A percentile compares a stretch with the other conserved stretches of the same genome.
These are phyloP conservation scores for Oligia strigilis DNA, from an alignment of 2,888 invertebrate species.

Conservation along the genomic window DNA sequence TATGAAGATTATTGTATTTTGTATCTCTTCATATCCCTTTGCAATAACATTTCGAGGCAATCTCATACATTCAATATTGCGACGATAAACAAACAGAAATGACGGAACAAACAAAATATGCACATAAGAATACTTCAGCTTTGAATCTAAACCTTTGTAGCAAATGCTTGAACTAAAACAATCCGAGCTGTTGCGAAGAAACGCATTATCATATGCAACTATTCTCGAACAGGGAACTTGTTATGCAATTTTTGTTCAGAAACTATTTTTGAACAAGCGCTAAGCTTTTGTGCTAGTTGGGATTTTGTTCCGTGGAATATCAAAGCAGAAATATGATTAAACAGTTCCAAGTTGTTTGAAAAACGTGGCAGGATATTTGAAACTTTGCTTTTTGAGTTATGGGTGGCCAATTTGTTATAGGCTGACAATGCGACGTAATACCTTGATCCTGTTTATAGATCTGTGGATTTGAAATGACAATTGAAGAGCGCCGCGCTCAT, in stretches of 20 bases:
- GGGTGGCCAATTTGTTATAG: conserved; percentile 24
- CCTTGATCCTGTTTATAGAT: conserved; percentile 49
- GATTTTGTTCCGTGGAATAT: conserved; percentile 61
- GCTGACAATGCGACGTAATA: conserved; percentile 29
- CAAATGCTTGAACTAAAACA: conserved; percentile 63
- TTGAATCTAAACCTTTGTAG: conserved; percentile 58
- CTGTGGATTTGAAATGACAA: conserved; percentile 53
- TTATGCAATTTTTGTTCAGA: conserved; percentile 68
- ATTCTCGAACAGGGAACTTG: conserved; percentile 61
- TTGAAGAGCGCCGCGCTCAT: conserved; percentile 42
- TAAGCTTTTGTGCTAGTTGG: conserved; percentile 62
- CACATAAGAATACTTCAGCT: conserved; percentile 49
- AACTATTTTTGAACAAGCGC: conserved; percentile 66
- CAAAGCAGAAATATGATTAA: conserved; percentile 62
- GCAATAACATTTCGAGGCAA: conserved; percentile 5
- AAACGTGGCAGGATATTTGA: conserved; percentile 33
- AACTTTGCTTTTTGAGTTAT: conserved; percentile 47
- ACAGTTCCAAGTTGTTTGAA: conserved; percentile 53
- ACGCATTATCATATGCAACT: conserved; percentile 67
- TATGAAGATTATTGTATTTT: conserved; percentile 15
- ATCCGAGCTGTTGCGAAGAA: conserved; percentile 60
- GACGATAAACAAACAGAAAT: conserved; percentile 39
- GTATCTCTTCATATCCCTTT: conserved; percentile 14
- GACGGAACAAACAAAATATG: conserved; percentile 35
- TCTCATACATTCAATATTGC: conserved; percentile 9